phyloP scores from a whole-genome alignment of 2,113 vertebrate species.

The Girardinichthys multiradiatus region DNA sequence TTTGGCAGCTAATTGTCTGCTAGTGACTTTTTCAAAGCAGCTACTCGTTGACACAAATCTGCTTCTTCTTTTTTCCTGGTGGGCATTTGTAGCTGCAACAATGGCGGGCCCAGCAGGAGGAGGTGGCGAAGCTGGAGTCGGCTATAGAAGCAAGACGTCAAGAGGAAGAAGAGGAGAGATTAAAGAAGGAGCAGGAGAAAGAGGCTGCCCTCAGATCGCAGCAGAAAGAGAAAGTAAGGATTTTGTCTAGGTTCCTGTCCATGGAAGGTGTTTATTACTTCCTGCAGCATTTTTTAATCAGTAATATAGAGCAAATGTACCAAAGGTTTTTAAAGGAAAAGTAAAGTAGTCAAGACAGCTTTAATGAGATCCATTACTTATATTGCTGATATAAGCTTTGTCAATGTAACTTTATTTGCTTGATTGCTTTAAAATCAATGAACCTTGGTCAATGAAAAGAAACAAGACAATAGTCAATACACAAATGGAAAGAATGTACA shows the following conservation, averaged over 20 bases:
- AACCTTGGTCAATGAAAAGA: constrained; percentile 3
- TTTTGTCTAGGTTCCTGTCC: not conserved
- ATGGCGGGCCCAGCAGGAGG: constrained; percentile 88
- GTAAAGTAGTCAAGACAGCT: not conserved
- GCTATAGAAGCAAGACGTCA: constrained; percentile 82
- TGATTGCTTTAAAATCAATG: not conserved
- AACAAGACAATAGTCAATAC: not conserved
- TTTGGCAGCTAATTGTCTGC: constrained; percentile 35
- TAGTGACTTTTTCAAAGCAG: too few relatives aligned
- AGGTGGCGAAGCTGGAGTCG: constrained; percentile 86
- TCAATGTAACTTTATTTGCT: not conserved
- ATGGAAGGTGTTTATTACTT: not conserved
- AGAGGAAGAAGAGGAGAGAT: constrained; percentile 80
- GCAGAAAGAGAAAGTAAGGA: constrained; percentile 81
- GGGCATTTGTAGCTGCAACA: constrained; percentile 82
- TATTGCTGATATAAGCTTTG: not conserved
- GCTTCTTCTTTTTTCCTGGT: constrained; percentile 2
- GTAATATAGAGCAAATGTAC: not conserved
- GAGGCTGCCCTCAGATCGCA: constrained; percentile 79
- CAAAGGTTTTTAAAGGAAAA: not conserved
- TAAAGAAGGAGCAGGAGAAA: constrained; percentile 81
- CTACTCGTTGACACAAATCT: constrained; percentile 34
- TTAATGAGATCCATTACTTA: not conserved
- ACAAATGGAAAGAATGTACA: not conserved
- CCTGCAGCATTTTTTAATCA: not conserved